Percentiles rank a stretch among this genome's conserved stretches.
Evolutionary conservation across 2,797 vertebrate species (phyloP).

Genomic region (Channa striata): DNA sequence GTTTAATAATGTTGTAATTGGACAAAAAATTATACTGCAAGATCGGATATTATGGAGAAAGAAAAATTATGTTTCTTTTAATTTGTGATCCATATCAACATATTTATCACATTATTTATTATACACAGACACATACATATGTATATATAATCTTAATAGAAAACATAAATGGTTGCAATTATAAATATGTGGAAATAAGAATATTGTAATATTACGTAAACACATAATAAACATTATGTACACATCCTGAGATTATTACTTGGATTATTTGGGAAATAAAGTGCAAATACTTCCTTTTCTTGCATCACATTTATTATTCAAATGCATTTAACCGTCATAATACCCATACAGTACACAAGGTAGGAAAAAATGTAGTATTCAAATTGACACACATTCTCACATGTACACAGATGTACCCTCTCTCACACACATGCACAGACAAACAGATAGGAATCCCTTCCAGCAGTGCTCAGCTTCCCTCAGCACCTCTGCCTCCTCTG

Average conservation of each 20-base stretch:
- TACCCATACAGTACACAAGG: constrained; percentile 24
- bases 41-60: no score
- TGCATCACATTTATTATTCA: constrained; percentile 26
- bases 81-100: no score
- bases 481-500: constrained; percentile 79
- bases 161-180: no score
- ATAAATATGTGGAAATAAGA: no score
- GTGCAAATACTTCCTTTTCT: constrained; percentile 11
- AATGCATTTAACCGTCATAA: constrained; percentile 14
- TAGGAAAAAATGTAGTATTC: constrained; percentile 48
- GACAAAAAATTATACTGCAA: no score
- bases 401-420: constrained; percentile 33
- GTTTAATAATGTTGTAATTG: no score
- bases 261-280: constrained; percentile 1
- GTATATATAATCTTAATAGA: constrained; percentile 1
- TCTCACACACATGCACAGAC: constrained; percentile 31
- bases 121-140: no score
- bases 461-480: constrained; percentile 76
- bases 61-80: no score
- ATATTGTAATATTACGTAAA: no score
- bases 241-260: no score
- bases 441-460: constrained; percentile 76
- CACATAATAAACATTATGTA: no score
- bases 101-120: no score
- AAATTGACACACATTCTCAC: constrained; percentile 49